Evolutionary conservation across 1,140 invertebrate genomes (phyloP), one percentile per base, ranked within the genome.

Genomic region (Pseudomyrmex sp.): DNA sequence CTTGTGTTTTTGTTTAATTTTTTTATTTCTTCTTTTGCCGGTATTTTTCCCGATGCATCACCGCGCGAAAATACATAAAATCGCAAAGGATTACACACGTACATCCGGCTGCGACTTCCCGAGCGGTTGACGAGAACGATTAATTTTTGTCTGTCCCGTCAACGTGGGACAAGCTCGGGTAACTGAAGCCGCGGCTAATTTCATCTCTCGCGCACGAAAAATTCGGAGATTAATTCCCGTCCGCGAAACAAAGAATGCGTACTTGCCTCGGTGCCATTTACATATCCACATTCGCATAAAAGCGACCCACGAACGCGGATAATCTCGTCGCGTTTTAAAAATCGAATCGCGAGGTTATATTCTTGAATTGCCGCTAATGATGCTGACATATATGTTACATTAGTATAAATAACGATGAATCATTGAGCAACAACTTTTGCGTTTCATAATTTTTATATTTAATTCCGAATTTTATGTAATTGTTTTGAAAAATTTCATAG

Each of bases 221-320:
- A 87, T 86, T 86, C 66, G 56, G 66, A 80, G 44, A 80, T 80
- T 80, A 80, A 80, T 80, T 80, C 68, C 58, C 56, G 35, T 80
- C 50, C 2, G 23, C 76, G 35, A 59, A 80, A 61, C 54, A 59
- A 70, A 59, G 76, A 59, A 70, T 35, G n/a, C 52, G 18, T 77
- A 77, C 65, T 68, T 77, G 75, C 66, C 9, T 50, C 65, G 10
- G 54, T 80, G 23, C 54, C 44, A 80, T 80, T 80, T 80, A 80
- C 76, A 80, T 72, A 80, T 72, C 44, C 48, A 50, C 54, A 15
- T 59, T 44, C n/a, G 44, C 23, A 72, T 35, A 35, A 79, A 80
- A 59, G 56, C 46, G 58, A 15, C 0, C 44, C 10, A 3, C 10
- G 18, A 35, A 68, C 15, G 10, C n/a, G 20, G 18, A 70, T 20